These are phyloP conservation scores for Holacanthus passer DNA, from an alignment of 2,113 vertebrate genomes.

Conservation along the genomic window DNA sequence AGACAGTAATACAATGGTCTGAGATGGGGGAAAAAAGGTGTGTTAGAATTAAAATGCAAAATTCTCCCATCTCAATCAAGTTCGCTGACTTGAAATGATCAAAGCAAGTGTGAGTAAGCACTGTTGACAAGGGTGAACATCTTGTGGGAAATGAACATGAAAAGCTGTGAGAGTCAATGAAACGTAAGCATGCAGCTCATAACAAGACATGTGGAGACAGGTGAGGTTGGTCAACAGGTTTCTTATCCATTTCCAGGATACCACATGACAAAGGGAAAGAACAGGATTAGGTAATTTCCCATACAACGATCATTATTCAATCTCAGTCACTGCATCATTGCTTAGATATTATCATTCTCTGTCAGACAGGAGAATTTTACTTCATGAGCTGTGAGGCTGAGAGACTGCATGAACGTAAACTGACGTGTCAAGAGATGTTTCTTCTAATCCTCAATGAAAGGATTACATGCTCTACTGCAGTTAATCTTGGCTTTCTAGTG, in stretches of 20 bases:
- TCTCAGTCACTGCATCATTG: background rate
- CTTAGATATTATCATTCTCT: background rate
- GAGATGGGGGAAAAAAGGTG: background rate
- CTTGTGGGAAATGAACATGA: constrained; percentile 11
- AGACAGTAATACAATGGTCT: background rate
- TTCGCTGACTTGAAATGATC: background rate
- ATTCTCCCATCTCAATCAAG: background rate
- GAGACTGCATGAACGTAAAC: constrained; percentile 7
- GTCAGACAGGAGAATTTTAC: background rate
- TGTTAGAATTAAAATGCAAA: background rate
- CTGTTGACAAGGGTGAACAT: background rate
- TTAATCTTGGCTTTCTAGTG: constrained; percentile 20
- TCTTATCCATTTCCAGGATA: constrained; percentile 14
- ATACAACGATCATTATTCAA: constrained; percentile 27
- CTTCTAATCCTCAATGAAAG: background rate
- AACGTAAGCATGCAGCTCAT: constrained; percentile 9
- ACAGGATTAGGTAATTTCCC: constrained; percentile 44
- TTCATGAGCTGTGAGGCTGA: background rate
- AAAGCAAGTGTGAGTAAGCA: constrained; percentile 1
- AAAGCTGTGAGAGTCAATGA: constrained; percentile 26
- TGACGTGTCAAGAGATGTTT: background rate
- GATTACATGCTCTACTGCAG: constrained; percentile 2
- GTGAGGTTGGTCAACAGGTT: constrained; percentile 75
- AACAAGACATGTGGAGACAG: constrained; percentile 63
- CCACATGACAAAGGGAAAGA: constrained; percentile 74